A percentile compares a stretch with the other conserved stretches of the same genome.
These are phyloP conservation scores for Coleophora flavipennella DNA, from an alignment of 2,888 invertebrate species.

Conservation along the genomic window DNA sequence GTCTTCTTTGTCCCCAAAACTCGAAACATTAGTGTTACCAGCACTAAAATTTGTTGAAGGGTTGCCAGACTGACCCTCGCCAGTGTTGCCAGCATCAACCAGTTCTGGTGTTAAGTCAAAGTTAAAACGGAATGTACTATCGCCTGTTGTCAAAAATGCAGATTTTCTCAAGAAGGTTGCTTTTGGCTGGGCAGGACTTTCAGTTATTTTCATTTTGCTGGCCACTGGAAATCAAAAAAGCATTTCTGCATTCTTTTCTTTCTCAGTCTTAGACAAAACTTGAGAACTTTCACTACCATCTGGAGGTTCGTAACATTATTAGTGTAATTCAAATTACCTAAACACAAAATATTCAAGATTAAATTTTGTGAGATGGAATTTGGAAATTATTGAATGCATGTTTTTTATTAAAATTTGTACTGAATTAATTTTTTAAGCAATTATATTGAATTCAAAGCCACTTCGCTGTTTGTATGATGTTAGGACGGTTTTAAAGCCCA, in stretches of 20 bases:
- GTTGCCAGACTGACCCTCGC: background rate
- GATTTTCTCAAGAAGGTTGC: conserved; percentile 81
- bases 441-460: too few relatives aligned
- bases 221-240: conserved; percentile 51
- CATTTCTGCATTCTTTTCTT: background rate
- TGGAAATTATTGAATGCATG: too few relatives aligned
- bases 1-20: conserved; percentile 11
- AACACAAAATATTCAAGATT: too few relatives aligned
- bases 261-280: too few relatives aligned
- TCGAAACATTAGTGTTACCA: conserved; percentile 5
- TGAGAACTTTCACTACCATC: too few relatives aligned
- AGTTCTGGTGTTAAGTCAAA: conserved; percentile 40
- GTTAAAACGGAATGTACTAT: conserved; percentile 71
- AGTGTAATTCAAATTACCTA: too few relatives aligned
- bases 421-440: too few relatives aligned
- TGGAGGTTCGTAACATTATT: too few relatives aligned
- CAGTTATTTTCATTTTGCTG: conserved; percentile 72
- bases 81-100: conserved; percentile 17
- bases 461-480: too few relatives aligned
- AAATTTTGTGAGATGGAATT: too few relatives aligned
- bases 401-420: too few relatives aligned
- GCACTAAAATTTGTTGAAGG: background rate
- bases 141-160: conserved; percentile 60
- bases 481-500: too few relatives aligned
- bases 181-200: conserved; percentile 64